Evolutionary conservation across 92 coral and sea anemone species (phyloP), one percentile per base, ranked within the genome.

Genomic region (Epizoanthus fatuus): DNA sequence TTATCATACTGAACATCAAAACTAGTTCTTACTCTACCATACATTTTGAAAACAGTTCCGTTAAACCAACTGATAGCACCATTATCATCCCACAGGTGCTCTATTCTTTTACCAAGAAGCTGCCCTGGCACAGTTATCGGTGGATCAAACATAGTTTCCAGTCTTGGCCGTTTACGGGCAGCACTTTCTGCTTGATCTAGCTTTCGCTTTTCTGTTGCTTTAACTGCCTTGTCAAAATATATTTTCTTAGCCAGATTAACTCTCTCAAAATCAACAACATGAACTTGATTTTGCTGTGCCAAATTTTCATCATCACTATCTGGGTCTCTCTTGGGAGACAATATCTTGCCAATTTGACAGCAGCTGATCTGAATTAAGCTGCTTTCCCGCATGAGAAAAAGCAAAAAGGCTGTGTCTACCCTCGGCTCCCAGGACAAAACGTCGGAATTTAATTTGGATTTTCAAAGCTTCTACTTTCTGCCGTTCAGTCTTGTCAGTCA

Each of bases 371-470:
- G 76, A 71, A 49, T 53, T n/a, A 71, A 71, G 49, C 32, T 71
- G 76, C 38, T 71, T 71, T 35, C 76, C 76, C 17, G 60, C 76
- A 71, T 71, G 76, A 45, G 76, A 49, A 17, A 71, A 71, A 71
- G 76, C 76, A 71, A 71, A 71, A 68, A 71, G 59, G 76, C 76
- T 71, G 45, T 71, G 58, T 71, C 49, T 71, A 17, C 76, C 76
- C 76, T 71, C 76, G 49, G 76, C 39, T n/a, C 59, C 76, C 60
- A 44, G 58, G 55, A 71, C 76, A 71, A 71, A 42, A n/a, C 58
- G 15, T n/a, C 76, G 58, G 49, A 71, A 47, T 17, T 71, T 71
- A 42, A 71, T 71, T 39, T 71, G 76, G 49, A 71, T 45, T 71
- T 71, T 71, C 22, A 45, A 38, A 71, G 59, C 76, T 71, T 45